Percentiles rank a stretch among this genome's conserved stretches.
Evolutionary conservation across 2,113 vertebrate species (phyloP).

Genomic region (Rhizomys pruinosus): DNA sequence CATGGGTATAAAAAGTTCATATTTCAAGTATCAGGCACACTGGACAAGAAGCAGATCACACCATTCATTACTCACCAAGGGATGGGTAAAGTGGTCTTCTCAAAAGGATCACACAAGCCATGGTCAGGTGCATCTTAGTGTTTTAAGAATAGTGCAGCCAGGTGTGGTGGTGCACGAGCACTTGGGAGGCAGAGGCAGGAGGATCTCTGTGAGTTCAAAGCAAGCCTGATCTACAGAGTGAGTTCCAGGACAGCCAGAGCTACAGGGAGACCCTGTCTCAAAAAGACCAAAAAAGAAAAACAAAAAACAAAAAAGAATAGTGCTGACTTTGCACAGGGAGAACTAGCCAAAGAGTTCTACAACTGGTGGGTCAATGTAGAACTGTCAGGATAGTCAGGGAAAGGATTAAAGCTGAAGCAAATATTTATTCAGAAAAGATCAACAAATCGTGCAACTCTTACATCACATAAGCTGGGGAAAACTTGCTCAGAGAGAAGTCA

Average conservation of each 20-base stretch:
- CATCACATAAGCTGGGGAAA: neutral
- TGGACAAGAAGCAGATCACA: slow-evolving; percentile 25
- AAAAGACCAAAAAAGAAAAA: no score
- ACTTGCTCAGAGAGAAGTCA: slow-evolving; percentile 26
- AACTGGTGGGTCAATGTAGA: neutral
- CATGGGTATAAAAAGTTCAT: slow-evolving; percentile 16
- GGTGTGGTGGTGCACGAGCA: no score
- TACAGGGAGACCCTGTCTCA: no score
- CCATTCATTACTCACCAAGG: neutral
- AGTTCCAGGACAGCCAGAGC: no score
- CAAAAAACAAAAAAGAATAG: no score
- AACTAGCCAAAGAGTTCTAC: slow-evolving; percentile 6
- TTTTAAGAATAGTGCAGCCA: neutral
- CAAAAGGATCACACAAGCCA: slow-evolving; percentile 15
- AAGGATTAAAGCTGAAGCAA: slow-evolving; percentile 26
- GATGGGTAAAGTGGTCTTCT: slow-evolving; percentile 26
- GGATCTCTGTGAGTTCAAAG: no score
- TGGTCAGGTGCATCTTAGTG: neutral
- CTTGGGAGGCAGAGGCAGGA: no score
- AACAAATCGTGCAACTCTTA: slow-evolving; percentile 31
- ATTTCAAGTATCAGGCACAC: slow-evolving; percentile 51
- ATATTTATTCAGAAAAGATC: slow-evolving; percentile 38
- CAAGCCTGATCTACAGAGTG: no score
- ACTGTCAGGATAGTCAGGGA: neutral
- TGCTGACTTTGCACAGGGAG: neutral